Conservation (phyloP, 2,797 vertebrate genomes). For the Channallabes apus region DNA sequence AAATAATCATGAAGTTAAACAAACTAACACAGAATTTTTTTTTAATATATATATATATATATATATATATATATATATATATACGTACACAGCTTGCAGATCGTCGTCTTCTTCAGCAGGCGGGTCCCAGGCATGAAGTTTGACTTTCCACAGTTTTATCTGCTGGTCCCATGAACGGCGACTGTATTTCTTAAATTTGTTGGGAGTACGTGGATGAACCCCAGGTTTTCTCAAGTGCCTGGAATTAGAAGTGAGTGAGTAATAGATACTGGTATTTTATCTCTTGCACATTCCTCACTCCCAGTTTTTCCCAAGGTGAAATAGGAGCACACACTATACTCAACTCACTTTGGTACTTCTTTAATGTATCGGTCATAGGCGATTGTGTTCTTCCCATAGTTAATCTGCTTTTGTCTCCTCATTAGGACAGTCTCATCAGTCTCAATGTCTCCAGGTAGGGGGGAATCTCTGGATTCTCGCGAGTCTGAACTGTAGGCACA, state of each 20-base stretch:
- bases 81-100: slow-evolving; percentile 77
- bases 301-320: neutral
- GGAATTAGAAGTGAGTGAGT: neutral
- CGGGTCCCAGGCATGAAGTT: slow-evolving; percentile 93
- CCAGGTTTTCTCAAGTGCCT: slow-evolving; percentile 87
- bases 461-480: slow-evolving; percentile 79
- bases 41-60: too few species aligned
- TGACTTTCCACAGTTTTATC: slow-evolving; percentile 96
- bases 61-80: too few species aligned
- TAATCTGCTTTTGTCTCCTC: slow-evolving; percentile 96
- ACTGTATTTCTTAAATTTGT: slow-evolving; percentile 97
- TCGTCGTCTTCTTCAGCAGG: slow-evolving; percentile 76
- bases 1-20: neutral
- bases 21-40: neutral
- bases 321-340: neutral
- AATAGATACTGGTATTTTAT: neutral
- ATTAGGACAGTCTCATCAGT: slow-evolving; percentile 87
- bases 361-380: slow-evolving; percentile 92
- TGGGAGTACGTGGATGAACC: slow-evolving; percentile 92
- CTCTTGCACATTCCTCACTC: neutral
- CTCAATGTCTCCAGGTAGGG: slow-evolving; percentile 80
- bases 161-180: slow-evolving; percentile 98
- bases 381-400: slow-evolving; percentile 95
- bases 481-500: slow-evolving; percentile 78
- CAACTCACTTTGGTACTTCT: slow-evolving; percentile 88